Base-by-base conservation (phyloP, 2,888 invertebrate genomes). In the Lysandra coridon region DNA sequence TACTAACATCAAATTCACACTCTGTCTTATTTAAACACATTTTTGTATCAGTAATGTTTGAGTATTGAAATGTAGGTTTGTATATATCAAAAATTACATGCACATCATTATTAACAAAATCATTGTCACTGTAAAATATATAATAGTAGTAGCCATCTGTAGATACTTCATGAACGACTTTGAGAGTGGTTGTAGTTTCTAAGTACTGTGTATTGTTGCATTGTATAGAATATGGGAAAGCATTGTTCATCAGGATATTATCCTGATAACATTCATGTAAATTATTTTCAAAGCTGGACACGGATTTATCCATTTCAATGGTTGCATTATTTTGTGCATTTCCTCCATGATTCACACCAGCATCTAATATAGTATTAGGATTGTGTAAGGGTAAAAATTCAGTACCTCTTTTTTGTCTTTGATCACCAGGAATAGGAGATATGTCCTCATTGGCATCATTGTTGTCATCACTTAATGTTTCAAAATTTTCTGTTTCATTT, bases 91-190 rank as follows among this genome's bases (percentile, higher is more conserved):
- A 98, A 82, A 97, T 95, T 6, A 97, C 97, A 90, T 98, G 97
- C 84, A 98, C 97, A 86, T 97, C 96, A 90, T 98, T 98, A 77
- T 95, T 95, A 12, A 97, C 96, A 84, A 96, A 93, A 88, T 97
- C 98, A 91, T 98, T 98, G 88, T 98, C 97, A 85, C 97, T 98
- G 87, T 98, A 98, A 90, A 98, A 98, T 84, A 98, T 97, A 85
- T 98, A 98, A 90, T 98, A 98, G 88, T 98, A 98, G 90, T 98
- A 98, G 7, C 98, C 98, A 87, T 97, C 97, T 78, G 96, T 94
- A 62, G 95, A 92, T 40, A 98, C 96, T 83, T 97, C 96, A 85
- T 98, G 97, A 80, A 95, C 95, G 0, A 97, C 96, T 88, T 92
- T 94, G 10, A 92, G 87, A 82, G 96, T 96, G 44, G 96, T 96